These are phyloP conservation scores for Callyntrura sp. DNA, from an alignment of 2,888 invertebrate species.

Conservation along the genomic window DNA sequence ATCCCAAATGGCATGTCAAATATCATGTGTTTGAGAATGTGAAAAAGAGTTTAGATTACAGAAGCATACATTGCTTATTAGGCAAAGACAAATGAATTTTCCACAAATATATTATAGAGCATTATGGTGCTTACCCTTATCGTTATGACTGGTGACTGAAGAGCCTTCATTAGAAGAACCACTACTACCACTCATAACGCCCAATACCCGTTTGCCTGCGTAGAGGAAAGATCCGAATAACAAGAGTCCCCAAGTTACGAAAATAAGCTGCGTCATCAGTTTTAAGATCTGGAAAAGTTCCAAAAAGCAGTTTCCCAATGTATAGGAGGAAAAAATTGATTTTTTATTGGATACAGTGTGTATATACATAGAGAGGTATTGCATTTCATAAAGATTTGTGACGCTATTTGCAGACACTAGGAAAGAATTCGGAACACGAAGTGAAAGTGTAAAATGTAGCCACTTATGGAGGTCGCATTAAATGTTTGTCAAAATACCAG, in stretches of 20 bases:
- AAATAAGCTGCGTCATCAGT: constrained; percentile 87
- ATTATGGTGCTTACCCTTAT: constrained; percentile 75
- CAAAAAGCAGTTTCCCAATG: not conserved
- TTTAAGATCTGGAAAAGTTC: constrained; percentile 85
- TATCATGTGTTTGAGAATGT: not conserved
- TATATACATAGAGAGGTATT: not conserved
- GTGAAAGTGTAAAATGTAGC: not conserved
- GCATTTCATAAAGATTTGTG: not conserved
- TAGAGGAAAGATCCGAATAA: constrained; percentile 87
- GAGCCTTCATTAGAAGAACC: constrained; percentile 79
- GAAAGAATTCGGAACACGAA: not conserved
- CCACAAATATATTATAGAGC: not conserved
- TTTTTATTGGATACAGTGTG: not conserved
- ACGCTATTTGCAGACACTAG: not conserved
- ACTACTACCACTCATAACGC: constrained; percentile 72
- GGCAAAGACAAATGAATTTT: not conserved
- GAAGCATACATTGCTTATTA: not conserved
- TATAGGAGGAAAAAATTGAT: not conserved
- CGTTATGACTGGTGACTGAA: constrained; percentile 79
- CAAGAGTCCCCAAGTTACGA: constrained; percentile 87
- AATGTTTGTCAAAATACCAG: constrained; percentile 17
- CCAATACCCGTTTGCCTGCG: constrained; percentile 85
- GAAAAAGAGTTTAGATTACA: not conserved
- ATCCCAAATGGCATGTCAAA: too few species aligned
- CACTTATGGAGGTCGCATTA: not conserved